Conservation (phyloP, 2,888 invertebrate species). For the Teleogryllus oceanicus region DNA sequence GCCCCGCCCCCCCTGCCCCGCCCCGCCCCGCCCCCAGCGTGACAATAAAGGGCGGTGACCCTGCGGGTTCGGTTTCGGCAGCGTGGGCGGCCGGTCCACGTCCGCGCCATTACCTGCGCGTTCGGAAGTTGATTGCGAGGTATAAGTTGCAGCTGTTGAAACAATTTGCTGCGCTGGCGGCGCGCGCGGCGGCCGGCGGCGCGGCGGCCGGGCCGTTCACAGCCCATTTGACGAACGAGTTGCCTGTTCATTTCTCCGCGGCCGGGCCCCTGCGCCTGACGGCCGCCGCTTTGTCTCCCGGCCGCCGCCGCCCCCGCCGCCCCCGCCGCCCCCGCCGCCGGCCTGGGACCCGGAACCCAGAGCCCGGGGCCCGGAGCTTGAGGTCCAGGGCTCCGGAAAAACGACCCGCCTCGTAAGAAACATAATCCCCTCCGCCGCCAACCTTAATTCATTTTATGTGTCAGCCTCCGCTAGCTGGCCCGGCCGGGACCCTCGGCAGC, state of each 20-base stretch:
- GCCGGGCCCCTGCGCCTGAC: not conserved
- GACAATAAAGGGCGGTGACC: no score
- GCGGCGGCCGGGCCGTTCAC: not conserved
- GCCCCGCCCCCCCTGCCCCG: no score
- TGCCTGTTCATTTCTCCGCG: slow-evolving; percentile 1
- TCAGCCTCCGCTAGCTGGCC: not conserved
- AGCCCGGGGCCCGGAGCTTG: no score
- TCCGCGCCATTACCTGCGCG: not conserved
- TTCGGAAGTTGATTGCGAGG: not conserved
- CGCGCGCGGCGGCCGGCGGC: not conserved
- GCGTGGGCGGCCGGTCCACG: no score
- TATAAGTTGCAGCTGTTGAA: slow-evolving; percentile 18
- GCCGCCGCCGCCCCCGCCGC: no score
- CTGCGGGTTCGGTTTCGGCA: no score
- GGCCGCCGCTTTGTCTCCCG: not conserved
- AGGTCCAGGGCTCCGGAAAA: not conserved
- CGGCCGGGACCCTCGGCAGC: no score
- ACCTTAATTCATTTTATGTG: slow-evolving; percentile 18
- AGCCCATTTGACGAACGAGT: slow-evolving; percentile 9
- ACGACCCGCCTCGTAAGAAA: not conserved
- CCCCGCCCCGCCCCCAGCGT: no score
- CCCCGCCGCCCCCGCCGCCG: no score
- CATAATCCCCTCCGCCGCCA: not conserved
- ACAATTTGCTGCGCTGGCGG: slow-evolving; percentile 1
- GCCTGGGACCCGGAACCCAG: no score